Conservation (phyloP, 2,888 invertebrate genomes). For the Caradrina kadenii region DNA sequence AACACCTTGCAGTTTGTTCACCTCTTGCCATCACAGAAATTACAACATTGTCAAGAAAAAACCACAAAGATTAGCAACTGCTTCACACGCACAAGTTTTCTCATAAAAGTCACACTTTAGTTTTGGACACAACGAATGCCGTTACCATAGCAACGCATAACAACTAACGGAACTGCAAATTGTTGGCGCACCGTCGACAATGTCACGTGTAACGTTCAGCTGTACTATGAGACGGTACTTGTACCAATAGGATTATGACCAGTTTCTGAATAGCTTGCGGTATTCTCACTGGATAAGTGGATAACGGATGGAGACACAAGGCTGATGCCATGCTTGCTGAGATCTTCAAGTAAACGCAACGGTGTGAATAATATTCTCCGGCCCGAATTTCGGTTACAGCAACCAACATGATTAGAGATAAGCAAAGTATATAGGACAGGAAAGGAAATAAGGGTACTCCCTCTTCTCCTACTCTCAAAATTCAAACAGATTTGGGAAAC, state of each 20-base stretch:
- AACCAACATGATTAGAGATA: no score
- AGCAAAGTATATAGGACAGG: no score
- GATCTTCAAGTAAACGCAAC: no score
- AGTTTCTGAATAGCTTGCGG: neutral
- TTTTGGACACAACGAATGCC: conserved; percentile 2
- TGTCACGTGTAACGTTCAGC: conserved; percentile 4
- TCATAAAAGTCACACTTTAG: neutral
- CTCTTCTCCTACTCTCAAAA: no score
- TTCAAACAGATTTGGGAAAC: no score
- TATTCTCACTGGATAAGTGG: neutral
- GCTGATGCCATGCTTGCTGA: no score
- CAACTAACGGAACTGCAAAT: conserved; percentile 42
- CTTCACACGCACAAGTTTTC: neutral
- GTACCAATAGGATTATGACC: neutral
- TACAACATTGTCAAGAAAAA: neutral
- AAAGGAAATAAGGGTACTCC: no score
- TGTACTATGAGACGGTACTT: conserved; percentile 20
- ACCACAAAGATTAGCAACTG: neutral
- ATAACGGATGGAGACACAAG: neutral
- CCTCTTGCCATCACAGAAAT: no score
- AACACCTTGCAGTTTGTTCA: no score
- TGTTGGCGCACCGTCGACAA: conserved; percentile 13
- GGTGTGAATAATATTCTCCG: no score
- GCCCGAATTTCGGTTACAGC: no score
- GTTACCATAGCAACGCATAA: conserved; percentile 31